These are phyloP conservation scores for human DNA, from an alignment of 2,113 vertebrate genomes.

Conservation along the genomic window GRCh38 chr7:145393001-145393500, in stretches of 20 bases:
- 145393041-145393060: neutral
- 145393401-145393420: too few species aligned
- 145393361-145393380: too few species aligned
- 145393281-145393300: too few species aligned
- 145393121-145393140: neutral
- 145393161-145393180: too few species aligned
- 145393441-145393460: neutral
- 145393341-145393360: too few species aligned
- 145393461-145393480: neutral
- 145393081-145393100: neutral
- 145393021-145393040: neutral
- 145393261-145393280: too few species aligned
- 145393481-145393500: neutral
- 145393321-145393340: too few species aligned
- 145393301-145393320: rapidly evolving
- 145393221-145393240: too few species aligned
- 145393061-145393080: neutral
- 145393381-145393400: too few species aligned
- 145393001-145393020: neutral
- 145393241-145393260: too few species aligned
- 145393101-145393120: neutral
- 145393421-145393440: rapidly evolving
- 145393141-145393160: neutral
- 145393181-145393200: too few species aligned
- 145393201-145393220: too few species aligned